Conservation (phyloP, 1,140 invertebrate species). For the Drosophila trapezifrons region DNA sequence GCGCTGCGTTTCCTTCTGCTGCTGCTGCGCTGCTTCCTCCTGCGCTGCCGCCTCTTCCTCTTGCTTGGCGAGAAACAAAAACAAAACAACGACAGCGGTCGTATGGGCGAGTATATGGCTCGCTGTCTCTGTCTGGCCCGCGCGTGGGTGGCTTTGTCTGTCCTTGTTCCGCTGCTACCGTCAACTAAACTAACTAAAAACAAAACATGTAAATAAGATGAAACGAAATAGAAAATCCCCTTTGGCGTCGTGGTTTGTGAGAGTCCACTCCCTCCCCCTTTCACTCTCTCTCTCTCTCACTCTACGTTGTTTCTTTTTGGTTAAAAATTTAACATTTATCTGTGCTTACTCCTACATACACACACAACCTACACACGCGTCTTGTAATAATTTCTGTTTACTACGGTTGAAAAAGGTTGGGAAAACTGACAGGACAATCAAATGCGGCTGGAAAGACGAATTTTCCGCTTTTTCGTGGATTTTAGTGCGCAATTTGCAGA, state of each 20-base stretch:
- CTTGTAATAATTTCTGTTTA: conserved; percentile 31
- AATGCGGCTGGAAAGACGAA: background rate
- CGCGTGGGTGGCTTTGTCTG: conserved; percentile 26
- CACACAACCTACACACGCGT: background rate
- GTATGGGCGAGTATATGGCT: conserved; percentile 1
- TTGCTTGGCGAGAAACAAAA: background rate
- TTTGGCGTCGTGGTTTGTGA: background rate
- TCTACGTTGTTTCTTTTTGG: conserved; percentile 9
- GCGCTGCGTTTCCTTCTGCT: conserved; percentile 1
- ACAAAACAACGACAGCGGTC: conserved; percentile 12
- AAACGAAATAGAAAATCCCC: conserved; percentile 7
- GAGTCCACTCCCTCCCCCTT: background rate
- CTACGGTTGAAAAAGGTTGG: background rate
- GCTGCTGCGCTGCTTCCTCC: conserved; percentile 7
- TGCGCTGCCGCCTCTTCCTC: background rate
- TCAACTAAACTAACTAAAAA: conserved; percentile 18
- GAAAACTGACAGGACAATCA: conserved; percentile 10
- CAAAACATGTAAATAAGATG: conserved; percentile 2
- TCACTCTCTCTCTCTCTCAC: conserved; percentile 10
- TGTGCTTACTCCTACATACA: background rate
- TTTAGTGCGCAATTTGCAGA: conserved; percentile 21
- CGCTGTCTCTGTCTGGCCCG: conserved; percentile 8
- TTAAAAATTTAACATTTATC: background rate
- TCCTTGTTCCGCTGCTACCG: conserved; percentile 29
- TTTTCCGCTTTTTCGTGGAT: conserved; percentile 4